Base-by-base conservation (phyloP, 2,797 vertebrate species). In the Cuniculus paca region DNA sequence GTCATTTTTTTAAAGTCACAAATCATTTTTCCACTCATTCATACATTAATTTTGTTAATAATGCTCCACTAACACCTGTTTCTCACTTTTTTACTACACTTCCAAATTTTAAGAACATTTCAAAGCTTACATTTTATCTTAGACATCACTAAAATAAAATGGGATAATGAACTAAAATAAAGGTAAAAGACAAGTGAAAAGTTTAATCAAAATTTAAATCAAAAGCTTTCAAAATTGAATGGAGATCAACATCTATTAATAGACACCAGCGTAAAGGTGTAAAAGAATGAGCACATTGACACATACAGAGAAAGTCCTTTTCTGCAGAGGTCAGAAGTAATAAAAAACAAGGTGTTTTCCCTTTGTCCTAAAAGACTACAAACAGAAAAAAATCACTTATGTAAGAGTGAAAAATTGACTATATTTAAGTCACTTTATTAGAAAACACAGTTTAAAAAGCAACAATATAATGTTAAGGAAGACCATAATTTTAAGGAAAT, bases 91-190 rank as follows among this genome's bases (percentile, higher is more conserved):
- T 8, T 74, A 19, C 6, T 63, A 86, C 16, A 60, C 36, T 82
- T 90, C 22, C 36, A 74, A 85, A 85, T 88, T 85, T 60, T 65
- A 79, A 80, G 82, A 72, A 61, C 31, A 92, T 77, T 56, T 78
- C 52, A 75, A 79, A 89, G 26, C 26, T 65, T 72, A 72, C 50
- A 4, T 82, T 58, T 80, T 48, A 90, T 50, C n/a, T 90, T 82
- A 91, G 28, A 74, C 54, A 85, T 58, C 42, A 24, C 26, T 89
- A 87, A 91, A 94, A 85, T n/a, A 54, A 96, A 92, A 56, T 48
- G 34, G 34, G 42, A 68, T 34, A 65, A 61, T 60, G 83, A 11
- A 79, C 12, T 84, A 82, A 50, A 34, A 94, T 75, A 90, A 95
- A 91, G 45, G 11, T 52, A 72, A 72, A 58, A 94, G 39, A 82